A percentile compares a stretch with the other conserved stretches of the same genome.
Conservation (phyloP, 2,888 invertebrate species). For the Monoplex corrugatus region DNA sequence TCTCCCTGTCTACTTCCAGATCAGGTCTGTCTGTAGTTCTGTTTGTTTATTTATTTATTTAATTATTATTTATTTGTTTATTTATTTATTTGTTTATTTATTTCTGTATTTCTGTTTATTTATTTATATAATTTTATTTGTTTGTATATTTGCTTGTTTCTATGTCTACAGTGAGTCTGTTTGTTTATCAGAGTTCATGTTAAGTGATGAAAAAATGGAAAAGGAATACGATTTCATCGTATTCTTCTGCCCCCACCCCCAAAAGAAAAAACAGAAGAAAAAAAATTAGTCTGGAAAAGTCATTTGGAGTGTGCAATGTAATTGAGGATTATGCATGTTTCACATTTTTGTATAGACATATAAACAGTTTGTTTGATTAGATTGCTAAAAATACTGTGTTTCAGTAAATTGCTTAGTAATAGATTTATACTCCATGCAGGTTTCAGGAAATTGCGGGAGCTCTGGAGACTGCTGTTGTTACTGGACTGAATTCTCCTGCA, state of each 20-base stretch:
- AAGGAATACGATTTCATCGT: too few species aligned
- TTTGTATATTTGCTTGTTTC: not conserved
- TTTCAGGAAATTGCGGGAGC: conserved; percentile 95
- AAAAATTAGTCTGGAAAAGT: too few species aligned
- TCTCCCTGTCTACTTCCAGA: conserved; percentile 97
- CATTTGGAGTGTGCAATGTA: too few species aligned
- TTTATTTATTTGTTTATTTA: not conserved
- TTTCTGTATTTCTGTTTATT: not conserved
- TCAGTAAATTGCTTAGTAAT: too few species aligned
- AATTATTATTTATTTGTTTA: not conserved
- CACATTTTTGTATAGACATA: too few species aligned
- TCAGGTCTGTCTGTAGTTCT: conserved; percentile 82
- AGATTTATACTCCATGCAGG: conserved; percentile 81
- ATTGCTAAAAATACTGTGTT: too few species aligned
- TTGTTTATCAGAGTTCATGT: not conserved
- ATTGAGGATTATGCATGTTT: too few species aligned
- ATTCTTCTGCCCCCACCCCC: too few species aligned
- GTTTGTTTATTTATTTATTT: not conserved
- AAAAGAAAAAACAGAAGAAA: too few species aligned
- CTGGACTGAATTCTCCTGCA: conserved; percentile 72
- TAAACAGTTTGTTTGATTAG: too few species aligned
- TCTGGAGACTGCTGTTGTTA: conserved; percentile 83
- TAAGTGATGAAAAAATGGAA: too few species aligned
- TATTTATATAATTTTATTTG: not conserved
- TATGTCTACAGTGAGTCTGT: not conserved